Conservation (phyloP, 2,888 invertebrate genomes). For the Cantharis rustica region DNA sequence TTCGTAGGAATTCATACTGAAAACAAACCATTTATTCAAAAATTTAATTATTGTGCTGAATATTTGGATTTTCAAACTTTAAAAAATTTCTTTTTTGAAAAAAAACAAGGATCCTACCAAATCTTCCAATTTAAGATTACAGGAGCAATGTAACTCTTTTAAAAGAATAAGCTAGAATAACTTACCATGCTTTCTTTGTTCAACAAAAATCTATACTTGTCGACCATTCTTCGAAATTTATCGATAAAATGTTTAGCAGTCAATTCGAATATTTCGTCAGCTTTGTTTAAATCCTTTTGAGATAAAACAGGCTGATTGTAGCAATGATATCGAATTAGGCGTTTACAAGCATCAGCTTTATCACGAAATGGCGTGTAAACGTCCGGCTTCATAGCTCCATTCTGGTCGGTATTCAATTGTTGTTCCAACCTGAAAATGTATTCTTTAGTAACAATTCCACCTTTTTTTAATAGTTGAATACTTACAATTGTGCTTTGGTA, state of each 20-base stretch:
- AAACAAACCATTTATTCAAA: too few species aligned
- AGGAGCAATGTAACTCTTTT: too few species aligned
- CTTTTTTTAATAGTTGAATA: slow-evolving; percentile 11
- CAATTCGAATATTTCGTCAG: slow-evolving; percentile 71
- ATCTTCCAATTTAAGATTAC: too few species aligned
- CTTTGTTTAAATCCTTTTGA: slow-evolving; percentile 68
- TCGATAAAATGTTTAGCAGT: slow-evolving; percentile 70
- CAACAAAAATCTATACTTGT: slow-evolving; percentile 74
- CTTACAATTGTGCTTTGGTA: slow-evolving; percentile 53
- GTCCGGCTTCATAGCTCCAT: slow-evolving; percentile 74
- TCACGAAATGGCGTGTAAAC: slow-evolving; percentile 72
- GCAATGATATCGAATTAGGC: slow-evolving; percentile 78
- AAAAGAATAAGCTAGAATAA: too few species aligned
- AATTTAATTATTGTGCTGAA: too few species aligned
- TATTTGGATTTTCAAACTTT: too few species aligned
- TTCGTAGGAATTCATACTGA: too few species aligned
- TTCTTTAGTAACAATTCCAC: slow-evolving; percentile 27
- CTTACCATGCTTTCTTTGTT: slow-evolving; percentile 79
- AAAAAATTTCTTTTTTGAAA: too few species aligned
- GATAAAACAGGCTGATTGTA: slow-evolving; percentile 69
- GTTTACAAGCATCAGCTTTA: slow-evolving; percentile 75
- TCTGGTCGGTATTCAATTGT: slow-evolving; percentile 75
- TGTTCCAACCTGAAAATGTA: slow-evolving; percentile 68
- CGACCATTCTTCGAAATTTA: slow-evolving; percentile 72
- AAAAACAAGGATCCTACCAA: too few species aligned